A percentile compares a stretch with the other conserved stretches of the same genome.
Evolutionary conservation across 2,113 vertebrate genomes (phyloP).

Genomic region (Alectura lathami): DNA sequence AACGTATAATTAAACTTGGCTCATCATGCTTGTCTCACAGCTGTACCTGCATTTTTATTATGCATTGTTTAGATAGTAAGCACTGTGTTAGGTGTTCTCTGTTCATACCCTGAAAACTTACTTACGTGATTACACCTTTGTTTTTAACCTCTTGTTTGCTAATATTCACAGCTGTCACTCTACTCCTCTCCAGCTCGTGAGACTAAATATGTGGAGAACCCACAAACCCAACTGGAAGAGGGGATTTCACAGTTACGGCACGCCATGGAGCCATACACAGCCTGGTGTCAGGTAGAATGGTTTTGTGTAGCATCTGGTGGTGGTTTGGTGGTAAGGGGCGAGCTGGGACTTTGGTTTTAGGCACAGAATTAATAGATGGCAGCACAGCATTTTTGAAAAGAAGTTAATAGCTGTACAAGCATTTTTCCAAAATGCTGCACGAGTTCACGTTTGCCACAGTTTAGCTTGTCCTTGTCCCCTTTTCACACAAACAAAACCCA

Average conservation of each 20-base stretch:
- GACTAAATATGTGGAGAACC: slow-evolving; percentile 74
- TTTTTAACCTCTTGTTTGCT: slow-evolving; percentile 64
- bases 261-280: slow-evolving; percentile 80
- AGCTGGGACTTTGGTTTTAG: not conserved
- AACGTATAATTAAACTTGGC: slow-evolving; percentile 51
- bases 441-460: not conserved
- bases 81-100: not conserved
- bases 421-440: not conserved
- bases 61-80: slow-evolving; percentile 27
- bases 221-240: slow-evolving; percentile 82
- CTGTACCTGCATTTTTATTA: slow-evolving; percentile 18
- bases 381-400: not conserved
- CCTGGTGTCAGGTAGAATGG: slow-evolving; percentile 85
- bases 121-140: slow-evolving; percentile 10
- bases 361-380: not conserved
- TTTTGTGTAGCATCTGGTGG: not conserved
- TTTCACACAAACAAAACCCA: not conserved
- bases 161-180: slow-evolving; percentile 85
- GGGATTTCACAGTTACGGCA: slow-evolving; percentile 80
- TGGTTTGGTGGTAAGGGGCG: not conserved
- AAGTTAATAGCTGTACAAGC: not conserved
- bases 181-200: slow-evolving; percentile 82
- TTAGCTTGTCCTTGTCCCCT: not conserved
- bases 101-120: slow-evolving; percentile 37
- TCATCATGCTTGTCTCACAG: slow-evolving; percentile 35